These are phyloP conservation scores for Synergus japonicus DNA, from an alignment of 2,888 invertebrate genomes.

Conservation along the genomic window DNA sequence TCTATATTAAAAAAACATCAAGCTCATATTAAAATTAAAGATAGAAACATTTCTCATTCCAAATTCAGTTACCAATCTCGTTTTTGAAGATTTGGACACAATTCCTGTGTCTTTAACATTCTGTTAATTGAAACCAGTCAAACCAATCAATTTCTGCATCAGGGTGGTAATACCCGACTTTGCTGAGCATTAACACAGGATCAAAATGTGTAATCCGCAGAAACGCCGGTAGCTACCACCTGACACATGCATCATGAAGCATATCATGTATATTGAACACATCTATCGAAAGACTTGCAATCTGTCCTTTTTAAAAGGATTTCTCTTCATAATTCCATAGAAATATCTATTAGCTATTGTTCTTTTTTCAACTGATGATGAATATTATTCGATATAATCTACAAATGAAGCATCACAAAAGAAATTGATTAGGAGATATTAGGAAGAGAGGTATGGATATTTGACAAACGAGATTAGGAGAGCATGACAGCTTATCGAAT, in stretches of 20 bases:
- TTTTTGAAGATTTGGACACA: too few relatives aligned
- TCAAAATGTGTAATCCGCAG: neutral
- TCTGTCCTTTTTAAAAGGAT: too few relatives aligned
- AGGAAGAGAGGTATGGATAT: constrained; percentile 11
- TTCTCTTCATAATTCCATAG: too few relatives aligned
- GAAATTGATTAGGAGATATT: constrained; percentile 10
- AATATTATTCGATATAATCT: too few relatives aligned
- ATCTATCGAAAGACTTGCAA: too few relatives aligned
- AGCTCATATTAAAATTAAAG: neutral
- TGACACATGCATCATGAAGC: too few relatives aligned
- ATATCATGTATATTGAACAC: too few relatives aligned
- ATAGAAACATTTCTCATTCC: too few relatives aligned
- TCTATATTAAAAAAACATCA: neutral
- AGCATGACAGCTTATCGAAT: constrained; percentile 42
- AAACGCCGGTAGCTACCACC: too few relatives aligned
- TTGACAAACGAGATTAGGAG: constrained; percentile 34
- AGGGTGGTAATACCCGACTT: neutral
- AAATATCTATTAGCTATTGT: too few relatives aligned
- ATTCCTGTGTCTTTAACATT: neutral
- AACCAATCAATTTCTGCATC: neutral
- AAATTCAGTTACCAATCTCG: too few relatives aligned
- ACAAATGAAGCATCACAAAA: neutral
- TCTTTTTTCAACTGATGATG: too few relatives aligned
- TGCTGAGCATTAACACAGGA: neutral
- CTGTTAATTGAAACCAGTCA: neutral